A percentile compares a stretch with the other conserved stretches of the same genome.
Evolutionary conservation across 2,113 vertebrate genomes (phyloP).

Genomic region (Hemiscyllium ocellatum): DNA sequence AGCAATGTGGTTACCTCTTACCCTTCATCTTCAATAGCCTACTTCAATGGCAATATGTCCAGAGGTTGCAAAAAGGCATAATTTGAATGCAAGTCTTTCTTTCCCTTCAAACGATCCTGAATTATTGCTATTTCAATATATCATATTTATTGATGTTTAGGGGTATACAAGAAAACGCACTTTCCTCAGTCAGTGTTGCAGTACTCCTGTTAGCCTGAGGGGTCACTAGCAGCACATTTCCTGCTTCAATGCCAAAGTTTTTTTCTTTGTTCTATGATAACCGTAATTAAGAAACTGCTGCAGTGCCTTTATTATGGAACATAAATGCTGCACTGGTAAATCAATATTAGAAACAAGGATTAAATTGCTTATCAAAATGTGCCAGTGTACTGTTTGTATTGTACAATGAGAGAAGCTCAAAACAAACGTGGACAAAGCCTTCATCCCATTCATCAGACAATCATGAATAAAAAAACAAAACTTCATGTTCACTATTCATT

Average conservation of each 20-base stretch:
- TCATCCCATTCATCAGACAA: not conserved
- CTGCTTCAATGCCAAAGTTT: not conserved
- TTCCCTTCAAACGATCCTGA: not conserved
- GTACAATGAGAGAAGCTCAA: not conserved
- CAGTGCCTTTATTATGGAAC: not conserved
- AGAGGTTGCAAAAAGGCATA: too few relatives aligned
- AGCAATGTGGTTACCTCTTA: not conserved
- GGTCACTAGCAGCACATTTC: not conserved
- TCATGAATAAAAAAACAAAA: not conserved
- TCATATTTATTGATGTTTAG: not conserved
- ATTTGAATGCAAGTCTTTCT: not conserved
- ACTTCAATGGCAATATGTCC: too few relatives aligned
- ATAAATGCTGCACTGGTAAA: constrained; percentile 13
- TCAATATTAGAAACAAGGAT: constrained; percentile 26
- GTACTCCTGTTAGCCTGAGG: not conserved
- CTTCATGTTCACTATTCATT: not conserved
- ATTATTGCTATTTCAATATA: not conserved
- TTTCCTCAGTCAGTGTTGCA: not conserved
- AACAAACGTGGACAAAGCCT: not conserved
- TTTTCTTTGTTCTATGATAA: not conserved
- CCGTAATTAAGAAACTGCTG: not conserved
- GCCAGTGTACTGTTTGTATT: constrained; percentile 5
- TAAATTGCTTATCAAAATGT: constrained; percentile 28
- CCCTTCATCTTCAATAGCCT: too few relatives aligned
- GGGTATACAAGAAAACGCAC: not conserved